Evolutionary conservation across 1,140 invertebrate species (phyloP).

Genomic region (Kradibia gibbosae): DNA sequence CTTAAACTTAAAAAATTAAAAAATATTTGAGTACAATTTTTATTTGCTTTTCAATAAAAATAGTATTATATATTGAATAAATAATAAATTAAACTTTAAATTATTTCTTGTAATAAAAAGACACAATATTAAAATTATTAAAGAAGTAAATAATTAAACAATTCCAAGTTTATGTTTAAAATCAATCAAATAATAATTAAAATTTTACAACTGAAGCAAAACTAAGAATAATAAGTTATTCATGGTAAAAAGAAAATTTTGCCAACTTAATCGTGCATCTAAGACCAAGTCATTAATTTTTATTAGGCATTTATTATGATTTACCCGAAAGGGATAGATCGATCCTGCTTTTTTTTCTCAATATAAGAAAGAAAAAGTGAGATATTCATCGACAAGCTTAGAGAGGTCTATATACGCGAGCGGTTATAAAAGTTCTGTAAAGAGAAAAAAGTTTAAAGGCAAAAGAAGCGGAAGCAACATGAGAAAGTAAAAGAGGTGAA

Average conservation of each 20-base stretch:
- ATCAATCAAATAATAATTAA: too few species aligned
- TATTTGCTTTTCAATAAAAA: too few species aligned
- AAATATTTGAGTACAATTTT: too few species aligned
- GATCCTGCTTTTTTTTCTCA: neutral
- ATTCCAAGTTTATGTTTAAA: too few species aligned
- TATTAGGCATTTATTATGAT: conserved; percentile 45
- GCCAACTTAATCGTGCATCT: conserved; percentile 23
- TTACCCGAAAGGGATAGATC: conserved; percentile 16
- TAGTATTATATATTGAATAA: too few species aligned
- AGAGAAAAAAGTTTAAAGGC: neutral
- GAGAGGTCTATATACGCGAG: conserved; percentile 41
- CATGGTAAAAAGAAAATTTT: neutral
- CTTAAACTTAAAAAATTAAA: too few species aligned
- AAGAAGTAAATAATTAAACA: too few species aligned
- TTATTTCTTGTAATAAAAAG: too few species aligned
- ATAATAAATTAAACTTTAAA: too few species aligned
- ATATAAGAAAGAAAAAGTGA: conserved; percentile 24
- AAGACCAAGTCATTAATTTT: conserved; percentile 42
- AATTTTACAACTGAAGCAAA: too few species aligned
- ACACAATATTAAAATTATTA: too few species aligned
- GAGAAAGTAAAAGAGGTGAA: neutral
- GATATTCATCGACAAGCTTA: conserved; percentile 36
- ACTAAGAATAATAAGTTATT: too few species aligned
- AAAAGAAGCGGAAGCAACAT: neutral
- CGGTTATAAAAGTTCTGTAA: conserved; percentile 16